Percentiles rank a stretch among this genome's conserved stretches.
phyloP scores from a whole-genome alignment of 2,888 invertebrate genomes.

The Scaptomyza caliginosa region DNA sequence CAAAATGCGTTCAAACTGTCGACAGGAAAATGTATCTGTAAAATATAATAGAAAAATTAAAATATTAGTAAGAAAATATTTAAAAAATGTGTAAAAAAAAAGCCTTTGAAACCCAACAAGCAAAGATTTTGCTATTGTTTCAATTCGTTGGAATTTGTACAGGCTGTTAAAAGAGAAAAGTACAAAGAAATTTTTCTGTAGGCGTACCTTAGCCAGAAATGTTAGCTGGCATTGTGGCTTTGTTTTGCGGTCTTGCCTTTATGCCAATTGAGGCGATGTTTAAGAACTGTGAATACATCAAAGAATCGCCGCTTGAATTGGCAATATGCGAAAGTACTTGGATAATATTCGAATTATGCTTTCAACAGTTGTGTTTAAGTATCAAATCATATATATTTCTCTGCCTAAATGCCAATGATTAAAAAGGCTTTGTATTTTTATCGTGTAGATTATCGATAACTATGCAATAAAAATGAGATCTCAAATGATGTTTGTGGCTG shows the following conservation, averaged over 20 bases:
- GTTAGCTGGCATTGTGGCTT: not conserved
- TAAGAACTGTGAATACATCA: not conserved
- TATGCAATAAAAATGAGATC: slow-evolving; percentile 21
- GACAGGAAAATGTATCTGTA: slow-evolving; percentile 7
- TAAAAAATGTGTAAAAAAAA: not conserved
- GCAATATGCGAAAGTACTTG: not conserved
- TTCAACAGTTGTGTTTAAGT: not conserved
- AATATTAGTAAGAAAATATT: not conserved
- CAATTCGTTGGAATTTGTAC: not conserved
- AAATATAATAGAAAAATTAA: not conserved
- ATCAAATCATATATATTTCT: not conserved
- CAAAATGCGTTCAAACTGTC: too few relatives aligned
- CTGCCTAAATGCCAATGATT: not conserved
- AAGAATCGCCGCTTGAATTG: not conserved
- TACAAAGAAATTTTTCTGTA: not conserved
- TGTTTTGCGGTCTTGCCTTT: not conserved
- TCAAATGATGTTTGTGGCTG: slow-evolving; percentile 14
- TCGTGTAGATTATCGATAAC: slow-evolving; percentile 27
- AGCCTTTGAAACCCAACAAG: not conserved
- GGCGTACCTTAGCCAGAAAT: not conserved
- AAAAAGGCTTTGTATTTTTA: not conserved
- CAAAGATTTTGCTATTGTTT: not conserved
- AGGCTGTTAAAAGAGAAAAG: not conserved
- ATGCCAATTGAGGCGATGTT: not conserved
- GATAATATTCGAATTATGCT: not conserved